Base-by-base conservation (phyloP, 2,113 vertebrate species). In the Vireo altiloquus region DNA sequence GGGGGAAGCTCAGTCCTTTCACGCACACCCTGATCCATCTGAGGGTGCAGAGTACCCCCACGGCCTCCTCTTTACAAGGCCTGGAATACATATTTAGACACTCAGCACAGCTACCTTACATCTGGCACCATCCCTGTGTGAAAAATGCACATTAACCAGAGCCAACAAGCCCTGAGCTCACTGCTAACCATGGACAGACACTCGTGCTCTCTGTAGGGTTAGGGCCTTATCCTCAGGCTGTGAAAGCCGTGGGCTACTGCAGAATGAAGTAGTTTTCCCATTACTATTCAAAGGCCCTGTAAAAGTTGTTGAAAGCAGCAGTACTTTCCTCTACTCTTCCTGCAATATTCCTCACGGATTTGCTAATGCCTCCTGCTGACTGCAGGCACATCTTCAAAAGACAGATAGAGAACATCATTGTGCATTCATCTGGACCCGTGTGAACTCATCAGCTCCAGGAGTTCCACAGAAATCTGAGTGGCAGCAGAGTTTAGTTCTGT, bases 321-420 rank as follows among this genome's bases (percentile, higher is more conserved):
- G 42, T 11, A 47, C 31, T 0, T 52, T 77, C 33, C 66, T 53
- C 11, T 70, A 7, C 50, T 65, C 50, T 77, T 68, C 78, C 57
- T 84, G 65, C 68, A 35, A 47, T 30, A 84, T 69, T 93, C 72
- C 88, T 82, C 15, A 2, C 0, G 14, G 90, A 35, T 85, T 85
- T 75, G 52, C 64, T 82, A 77, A 93, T 44, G 66, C 61, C 59
- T 89, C 85, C 91, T 71, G 61, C 90, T 87, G 87, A 42, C 76
- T 70, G 61, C 5, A 1, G 60, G 87, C 54, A 82, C 59, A 59
- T n/a, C 84, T 92, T 95, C 78, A 83, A 94, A 95, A 59, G 79
- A 15, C 27, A 94, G 52, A 9, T 6, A 11, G 28, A 71, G 69
- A 94, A 37, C 39, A 77, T 40, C 66, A 5, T 11, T 76, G 65